phyloP scores from a whole-genome alignment of 2,888 invertebrate genomes.

The Exephanes ischioxanthus region DNA sequence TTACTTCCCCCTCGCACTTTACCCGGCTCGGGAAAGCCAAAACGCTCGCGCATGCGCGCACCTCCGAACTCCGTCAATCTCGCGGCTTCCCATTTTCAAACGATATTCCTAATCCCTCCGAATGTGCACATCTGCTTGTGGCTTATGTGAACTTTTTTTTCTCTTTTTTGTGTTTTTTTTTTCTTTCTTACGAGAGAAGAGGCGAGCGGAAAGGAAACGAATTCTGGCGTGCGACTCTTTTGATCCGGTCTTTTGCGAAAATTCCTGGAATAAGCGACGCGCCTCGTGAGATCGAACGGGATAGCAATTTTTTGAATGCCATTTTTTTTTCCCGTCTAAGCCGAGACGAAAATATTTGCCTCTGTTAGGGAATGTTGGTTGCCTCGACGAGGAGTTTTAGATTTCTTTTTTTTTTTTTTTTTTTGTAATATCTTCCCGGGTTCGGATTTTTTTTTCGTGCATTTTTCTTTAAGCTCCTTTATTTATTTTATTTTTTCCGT shows the following conservation, averaged over 20 bases:
- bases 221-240: not conserved
- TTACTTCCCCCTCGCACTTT: not conserved
- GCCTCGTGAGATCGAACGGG: not conserved
- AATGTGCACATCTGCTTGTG: not conserved
- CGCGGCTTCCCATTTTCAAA: not conserved
- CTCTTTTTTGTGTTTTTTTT: too few relatives aligned
- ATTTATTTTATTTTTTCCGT: constrained; percentile 23
- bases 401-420: not conserved
- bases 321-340: not conserved
- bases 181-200: not conserved
- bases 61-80: not conserved
- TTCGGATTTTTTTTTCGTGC: not conserved
- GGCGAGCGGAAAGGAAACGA: not conserved
- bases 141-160: not conserved
- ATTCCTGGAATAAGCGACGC: not conserved
- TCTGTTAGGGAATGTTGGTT: not conserved
- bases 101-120: not conserved
- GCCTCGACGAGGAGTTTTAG: not conserved
- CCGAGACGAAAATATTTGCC: not conserved
- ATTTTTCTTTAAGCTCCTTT: constrained; percentile 2
- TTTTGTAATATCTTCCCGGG: not conserved
- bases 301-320: not conserved
- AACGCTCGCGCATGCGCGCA: too few relatives aligned
- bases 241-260: not conserved
- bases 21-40: not conserved